phyloP scores from a whole-genome alignment of 2,113 vertebrate genomes.

The Percina caprodes region DNA sequence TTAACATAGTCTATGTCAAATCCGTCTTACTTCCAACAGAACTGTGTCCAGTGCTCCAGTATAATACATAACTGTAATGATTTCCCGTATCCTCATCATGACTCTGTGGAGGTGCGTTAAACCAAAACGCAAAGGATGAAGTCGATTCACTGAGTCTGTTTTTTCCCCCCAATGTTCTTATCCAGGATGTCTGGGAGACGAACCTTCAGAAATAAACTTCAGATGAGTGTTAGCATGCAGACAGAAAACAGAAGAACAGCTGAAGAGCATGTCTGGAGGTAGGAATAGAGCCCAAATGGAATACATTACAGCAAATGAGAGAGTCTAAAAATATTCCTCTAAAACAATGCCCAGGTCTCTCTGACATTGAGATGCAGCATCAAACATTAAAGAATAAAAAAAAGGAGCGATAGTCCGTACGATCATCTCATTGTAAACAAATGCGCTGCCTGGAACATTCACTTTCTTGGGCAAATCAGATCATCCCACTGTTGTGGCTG shows the following conservation, averaged over 20 bases:
- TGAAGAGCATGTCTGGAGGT: neutral
- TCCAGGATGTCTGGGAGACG: neutral
- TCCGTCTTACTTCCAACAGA: constrained; percentile 7
- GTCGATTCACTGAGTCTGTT: neutral
- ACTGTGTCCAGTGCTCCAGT: neutral
- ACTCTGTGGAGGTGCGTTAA: neutral
- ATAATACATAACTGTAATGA: neutral
- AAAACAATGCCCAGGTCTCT: too few relatives aligned
- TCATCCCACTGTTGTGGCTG: constrained; percentile 50
- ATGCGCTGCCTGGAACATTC: neutral
- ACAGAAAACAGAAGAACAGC: neutral
- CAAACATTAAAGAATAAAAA: neutral
- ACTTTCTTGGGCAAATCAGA: constrained; percentile 33
- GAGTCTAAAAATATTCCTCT: neutral
- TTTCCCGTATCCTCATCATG: neutral
- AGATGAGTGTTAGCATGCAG: neutral
- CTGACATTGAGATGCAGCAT: too few relatives aligned
- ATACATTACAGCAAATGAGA: too few relatives aligned
- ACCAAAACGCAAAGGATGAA: neutral
- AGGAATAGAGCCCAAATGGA: neutral
- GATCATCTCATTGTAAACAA: neutral
- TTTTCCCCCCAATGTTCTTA: neutral
- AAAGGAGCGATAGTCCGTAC: neutral
- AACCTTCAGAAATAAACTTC: neutral
- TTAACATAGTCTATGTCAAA: neutral